These are phyloP conservation scores for Pachyramphus minor DNA, from an alignment of 2,113 vertebrate species.

Conservation along the genomic window DNA sequence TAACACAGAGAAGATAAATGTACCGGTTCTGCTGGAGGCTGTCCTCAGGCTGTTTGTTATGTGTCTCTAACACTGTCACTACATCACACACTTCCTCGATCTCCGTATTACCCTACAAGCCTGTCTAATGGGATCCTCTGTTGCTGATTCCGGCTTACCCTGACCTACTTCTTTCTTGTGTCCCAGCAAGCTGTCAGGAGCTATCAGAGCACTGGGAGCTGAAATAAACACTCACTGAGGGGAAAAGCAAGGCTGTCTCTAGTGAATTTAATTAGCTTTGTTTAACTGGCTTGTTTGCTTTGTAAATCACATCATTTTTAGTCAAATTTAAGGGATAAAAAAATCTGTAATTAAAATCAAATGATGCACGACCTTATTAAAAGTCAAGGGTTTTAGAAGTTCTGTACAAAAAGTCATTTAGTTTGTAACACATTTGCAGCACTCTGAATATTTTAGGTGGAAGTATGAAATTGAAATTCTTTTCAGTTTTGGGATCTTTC, in stretches of 20 bases:
- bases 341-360: conserved; percentile 57
- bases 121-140: conserved; percentile 73
- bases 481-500: not conserved
- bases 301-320: conserved; percentile 62
- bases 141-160: conserved; percentile 71
- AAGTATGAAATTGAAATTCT: not conserved
- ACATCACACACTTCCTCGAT: conserved; percentile 58
- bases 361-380: conserved; percentile 34
- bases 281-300: conserved; percentile 68
- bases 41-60: conserved; percentile 69
- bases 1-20: conserved; percentile 50
- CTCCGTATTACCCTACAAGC: conserved; percentile 66
- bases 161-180: conserved; percentile 74
- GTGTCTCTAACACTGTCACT: conserved; percentile 63
- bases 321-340: conserved; percentile 61
- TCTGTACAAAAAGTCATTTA: not conserved
- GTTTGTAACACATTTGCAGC: not conserved
- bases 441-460: not conserved
- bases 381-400: conserved; percentile 55
- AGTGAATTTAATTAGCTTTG: conserved; percentile 68
- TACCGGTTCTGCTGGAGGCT: conserved; percentile 59
- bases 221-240: conserved; percentile 69
- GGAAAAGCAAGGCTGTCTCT: conserved; percentile 64
- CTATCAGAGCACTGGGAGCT: conserved; percentile 70
- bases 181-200: conserved; percentile 72